phyloP scores from a whole-genome alignment of 1,140 invertebrate genomes.

The Dysdera silvatica region DNA sequence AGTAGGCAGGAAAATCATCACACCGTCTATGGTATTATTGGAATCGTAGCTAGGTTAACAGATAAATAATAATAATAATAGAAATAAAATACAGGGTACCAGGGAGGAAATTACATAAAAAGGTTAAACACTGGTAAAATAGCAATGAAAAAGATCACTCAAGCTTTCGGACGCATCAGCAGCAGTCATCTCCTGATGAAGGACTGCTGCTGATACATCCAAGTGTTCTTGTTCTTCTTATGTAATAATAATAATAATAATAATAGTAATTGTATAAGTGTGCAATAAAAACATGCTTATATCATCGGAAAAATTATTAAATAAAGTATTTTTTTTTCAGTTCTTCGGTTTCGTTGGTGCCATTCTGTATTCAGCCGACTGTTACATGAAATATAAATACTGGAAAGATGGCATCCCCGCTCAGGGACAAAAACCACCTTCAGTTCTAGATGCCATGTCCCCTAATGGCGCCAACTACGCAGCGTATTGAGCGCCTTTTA shows the following conservation, averaged over 20 bases:
- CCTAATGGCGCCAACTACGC: constrained; percentile 9
- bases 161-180: too few relatives aligned
- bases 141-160: too few relatives aligned
- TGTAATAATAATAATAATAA: neutral
- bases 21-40: too few relatives aligned
- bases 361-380: constrained; percentile 21
- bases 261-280: neutral
- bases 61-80: neutral
- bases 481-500: constrained; percentile 17
- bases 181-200: neutral
- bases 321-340: neutral
- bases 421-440: constrained; percentile 15
- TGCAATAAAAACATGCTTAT: too few relatives aligned
- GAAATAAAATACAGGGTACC: too few relatives aligned
- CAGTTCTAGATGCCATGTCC: neutral
- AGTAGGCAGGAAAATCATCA: too few relatives aligned
- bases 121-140: too few relatives aligned
- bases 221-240: neutral
- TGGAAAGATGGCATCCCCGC: constrained; percentile 20
- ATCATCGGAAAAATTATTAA: neutral
- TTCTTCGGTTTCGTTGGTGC: constrained; percentile 30
- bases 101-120: too few relatives aligned
- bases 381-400: constrained; percentile 25
- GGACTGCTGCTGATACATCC: too few relatives aligned
- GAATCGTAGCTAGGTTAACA: neutral